Conservation (phyloP, 2,888 invertebrate genomes). For the Esperia sulphurella region DNA sequence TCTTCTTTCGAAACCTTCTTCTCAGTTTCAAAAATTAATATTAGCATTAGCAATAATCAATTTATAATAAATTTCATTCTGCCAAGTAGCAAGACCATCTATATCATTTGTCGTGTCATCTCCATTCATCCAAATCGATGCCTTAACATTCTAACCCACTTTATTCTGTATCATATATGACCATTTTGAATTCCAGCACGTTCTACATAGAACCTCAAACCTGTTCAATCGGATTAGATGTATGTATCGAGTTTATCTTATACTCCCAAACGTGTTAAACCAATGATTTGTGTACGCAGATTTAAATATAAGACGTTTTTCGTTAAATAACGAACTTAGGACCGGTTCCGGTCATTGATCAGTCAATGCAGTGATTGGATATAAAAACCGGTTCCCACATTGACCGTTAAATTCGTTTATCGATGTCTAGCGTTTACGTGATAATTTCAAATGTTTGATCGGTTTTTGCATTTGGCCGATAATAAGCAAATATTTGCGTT, state of each 20-base stretch:
- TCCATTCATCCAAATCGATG: constrained; percentile 9
- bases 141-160: constrained; percentile 44
- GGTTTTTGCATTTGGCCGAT: constrained; percentile 41
- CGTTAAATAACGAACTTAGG: constrained; percentile 24
- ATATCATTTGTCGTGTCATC: constrained; percentile 5
- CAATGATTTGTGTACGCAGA: constrained; percentile 39
- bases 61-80: no score
- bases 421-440: constrained; percentile 39
- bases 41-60: no score
- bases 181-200: constrained; percentile 34
- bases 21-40: no score
- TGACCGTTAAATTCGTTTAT: constrained; percentile 59
- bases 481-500: constrained; percentile 44
- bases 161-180: constrained; percentile 36
- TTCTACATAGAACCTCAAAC: constrained; percentile 32
- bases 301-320: constrained; percentile 35
- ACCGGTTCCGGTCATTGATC: constrained; percentile 43
- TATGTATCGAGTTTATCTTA: constrained; percentile 17
- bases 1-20: no score
- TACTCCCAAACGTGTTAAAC: constrained; percentile 21
- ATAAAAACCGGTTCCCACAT: constrained; percentile 40
- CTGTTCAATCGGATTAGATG: constrained; percentile 20
- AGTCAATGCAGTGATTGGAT: constrained; percentile 30
- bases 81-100: neutral
- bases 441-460: constrained; percentile 42